Conservation (phyloP, 2,113 vertebrate species). For the Phaetusa simplex region DNA sequence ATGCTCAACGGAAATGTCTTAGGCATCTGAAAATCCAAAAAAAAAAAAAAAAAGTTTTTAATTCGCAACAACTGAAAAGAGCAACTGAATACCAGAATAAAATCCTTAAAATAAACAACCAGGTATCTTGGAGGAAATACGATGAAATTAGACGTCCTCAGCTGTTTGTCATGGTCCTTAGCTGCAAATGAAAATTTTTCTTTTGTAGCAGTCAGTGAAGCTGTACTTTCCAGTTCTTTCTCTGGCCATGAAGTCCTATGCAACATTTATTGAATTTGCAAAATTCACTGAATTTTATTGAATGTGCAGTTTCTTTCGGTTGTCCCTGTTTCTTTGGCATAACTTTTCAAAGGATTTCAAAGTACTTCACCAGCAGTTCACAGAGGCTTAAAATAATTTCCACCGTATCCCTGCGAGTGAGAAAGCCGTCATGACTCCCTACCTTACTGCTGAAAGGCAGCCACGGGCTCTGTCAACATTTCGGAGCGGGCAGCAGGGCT, state of each 20-base stretch:
- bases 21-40: background rate
- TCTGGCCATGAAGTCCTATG: fast-evolving
- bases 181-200: background rate
- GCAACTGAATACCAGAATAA: background rate
- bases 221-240: background rate
- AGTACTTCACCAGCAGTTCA: background rate
- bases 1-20: background rate
- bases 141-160: background rate
- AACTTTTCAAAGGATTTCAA: background rate
- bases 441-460: background rate
- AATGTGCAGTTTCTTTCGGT: background rate
- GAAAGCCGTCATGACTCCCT: background rate
- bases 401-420: no score
- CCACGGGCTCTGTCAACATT: background rate
- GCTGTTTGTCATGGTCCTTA: background rate
- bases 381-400: background rate
- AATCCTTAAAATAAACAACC: background rate
- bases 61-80: background rate
- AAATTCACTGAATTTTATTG: no score
- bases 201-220: background rate
- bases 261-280: no score
- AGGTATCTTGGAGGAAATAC: background rate
- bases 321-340: background rate
- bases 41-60: background rate
- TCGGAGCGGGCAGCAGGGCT: background rate